These are phyloP conservation scores for Atta colombica DNA, from an alignment of 1,140 invertebrate species.

Conservation along the genomic window DNA sequence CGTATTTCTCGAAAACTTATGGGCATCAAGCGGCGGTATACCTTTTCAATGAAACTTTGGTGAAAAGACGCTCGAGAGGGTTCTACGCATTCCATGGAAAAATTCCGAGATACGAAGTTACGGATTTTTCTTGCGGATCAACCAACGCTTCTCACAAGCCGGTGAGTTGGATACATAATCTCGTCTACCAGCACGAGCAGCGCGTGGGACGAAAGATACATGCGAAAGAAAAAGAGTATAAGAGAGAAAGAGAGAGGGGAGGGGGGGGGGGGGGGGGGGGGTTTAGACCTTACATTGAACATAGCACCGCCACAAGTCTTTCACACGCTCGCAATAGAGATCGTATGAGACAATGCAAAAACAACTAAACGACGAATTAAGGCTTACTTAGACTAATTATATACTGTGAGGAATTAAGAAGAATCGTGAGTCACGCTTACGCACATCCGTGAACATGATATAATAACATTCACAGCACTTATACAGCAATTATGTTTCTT, in stretches of 20 bases:
- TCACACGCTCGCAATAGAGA: slow-evolving; percentile 3
- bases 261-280: neutral
- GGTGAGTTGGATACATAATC: slow-evolving; percentile 36
- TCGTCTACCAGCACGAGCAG: neutral
- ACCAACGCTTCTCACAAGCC: neutral
- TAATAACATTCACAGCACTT: neutral
- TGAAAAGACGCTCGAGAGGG: slow-evolving; percentile 1
- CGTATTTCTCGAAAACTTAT: slow-evolving; percentile 44
- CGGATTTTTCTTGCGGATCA: slow-evolving; percentile 42
- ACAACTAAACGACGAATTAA: neutral
- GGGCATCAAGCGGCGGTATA: slow-evolving; percentile 31
- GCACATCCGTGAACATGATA: neutral
- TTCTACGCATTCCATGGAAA: slow-evolving; percentile 30
- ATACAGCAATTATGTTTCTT: neutral
- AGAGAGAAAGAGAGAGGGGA: neutral
- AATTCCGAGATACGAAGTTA: slow-evolving; percentile 35
- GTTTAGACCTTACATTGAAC: neutral
- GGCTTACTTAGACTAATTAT: slow-evolving; percentile 30
- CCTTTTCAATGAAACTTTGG: slow-evolving; percentile 54
- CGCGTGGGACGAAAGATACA: neutral
- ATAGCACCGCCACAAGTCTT: neutral
- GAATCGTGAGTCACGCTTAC: slow-evolving; percentile 18
- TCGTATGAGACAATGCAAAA: slow-evolving; percentile 8
- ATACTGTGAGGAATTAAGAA: slow-evolving; percentile 14
- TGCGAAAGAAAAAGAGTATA: neutral